Conservation (phyloP, 2,797 vertebrate species). For the Pangasius djambal region DNA sequence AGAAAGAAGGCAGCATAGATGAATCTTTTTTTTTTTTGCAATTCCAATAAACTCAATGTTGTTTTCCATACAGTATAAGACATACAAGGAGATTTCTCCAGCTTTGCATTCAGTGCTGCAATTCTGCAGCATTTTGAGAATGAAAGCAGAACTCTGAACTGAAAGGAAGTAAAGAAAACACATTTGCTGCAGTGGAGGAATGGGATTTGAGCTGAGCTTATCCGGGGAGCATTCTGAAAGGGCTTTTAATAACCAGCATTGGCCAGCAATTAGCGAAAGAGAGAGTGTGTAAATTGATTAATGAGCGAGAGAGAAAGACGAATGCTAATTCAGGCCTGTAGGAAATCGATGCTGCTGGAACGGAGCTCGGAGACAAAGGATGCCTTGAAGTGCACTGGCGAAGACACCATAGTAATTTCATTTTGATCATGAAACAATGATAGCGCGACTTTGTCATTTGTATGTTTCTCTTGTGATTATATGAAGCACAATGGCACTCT, state of each 20-base stretch:
- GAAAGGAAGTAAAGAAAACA: conserved; percentile 27
- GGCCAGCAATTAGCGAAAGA: conserved; percentile 59
- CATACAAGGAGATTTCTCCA: background rate
- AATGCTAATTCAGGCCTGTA: conserved; percentile 61
- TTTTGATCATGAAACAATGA: conserved; percentile 70
- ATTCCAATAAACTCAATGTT: background rate
- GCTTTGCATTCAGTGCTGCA: conserved; percentile 22
- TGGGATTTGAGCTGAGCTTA: conserved; percentile 56
- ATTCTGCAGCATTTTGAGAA: conserved; percentile 39
- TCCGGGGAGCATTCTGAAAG: conserved; percentile 56
- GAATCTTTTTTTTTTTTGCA: background rate
- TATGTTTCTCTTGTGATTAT: conserved; percentile 71
- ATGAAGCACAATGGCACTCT: conserved; percentile 71
- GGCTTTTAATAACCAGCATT: conserved; percentile 60
- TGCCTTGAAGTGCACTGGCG: conserved; percentile 58
- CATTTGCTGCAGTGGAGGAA: conserved; percentile 50
- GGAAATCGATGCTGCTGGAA: conserved; percentile 59
- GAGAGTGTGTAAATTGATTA: conserved; percentile 65
- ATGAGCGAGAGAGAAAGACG: conserved; percentile 60
- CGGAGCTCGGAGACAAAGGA: conserved; percentile 60
- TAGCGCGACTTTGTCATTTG: conserved; percentile 67
- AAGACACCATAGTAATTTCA: conserved; percentile 63
- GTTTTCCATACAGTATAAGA: background rate
- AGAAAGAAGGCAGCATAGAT: background rate
- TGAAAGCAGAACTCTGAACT: conserved; percentile 24